Evolutionary conservation across 2,888 invertebrate species (phyloP), one percentile per base, ranked within the genome.

Genomic region (Ctena decussata): DNA sequence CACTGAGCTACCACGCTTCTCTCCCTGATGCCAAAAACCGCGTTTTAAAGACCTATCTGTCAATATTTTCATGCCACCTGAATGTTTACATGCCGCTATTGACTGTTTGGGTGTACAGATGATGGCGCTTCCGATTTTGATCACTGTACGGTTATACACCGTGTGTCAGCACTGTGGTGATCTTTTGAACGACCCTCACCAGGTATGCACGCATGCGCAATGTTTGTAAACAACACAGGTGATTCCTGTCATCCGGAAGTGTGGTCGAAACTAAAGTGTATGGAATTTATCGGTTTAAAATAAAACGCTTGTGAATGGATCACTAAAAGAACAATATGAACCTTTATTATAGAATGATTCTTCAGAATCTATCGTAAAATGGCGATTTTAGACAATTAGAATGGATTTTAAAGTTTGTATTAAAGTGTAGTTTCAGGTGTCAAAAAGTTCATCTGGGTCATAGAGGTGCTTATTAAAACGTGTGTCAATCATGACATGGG

Each of bases 401-500:
- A 57, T 57, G 57, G n/a, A 11, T 57, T 57, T 15, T 27, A 8
- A 3, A 5, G 12, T 27, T 3, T 27, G 27, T 27, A 57, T 27
- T 6, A 15, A 27, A 27, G n/a, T 57, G 57, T 27, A 57, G 57
- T 57, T 57, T 57, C 57, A 57, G 57, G 57, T 57, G 65, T 65
- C 35, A 65, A 65, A 65, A 35, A 35, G 2, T 65, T 65, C 24
- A 21, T 65, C 65, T 35, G 65, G 15, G 21, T 65, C 65, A 65
- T 12, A 35, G 11, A 65, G 65, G 65, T 18, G 65, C 65, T 65
- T 65, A 65, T 65, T 11, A 65, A 35, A n/a, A 46, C 12, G 21
- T 21, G 46, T 46, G 12, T 18, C 32, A 70, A 77, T 70, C 41
- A 92, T 90, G 87, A 93, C 93, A 86, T 93, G 94, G 94, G 93